Conservation (phyloP, 2,888 invertebrate genomes). For the Meganola albula region DNA sequence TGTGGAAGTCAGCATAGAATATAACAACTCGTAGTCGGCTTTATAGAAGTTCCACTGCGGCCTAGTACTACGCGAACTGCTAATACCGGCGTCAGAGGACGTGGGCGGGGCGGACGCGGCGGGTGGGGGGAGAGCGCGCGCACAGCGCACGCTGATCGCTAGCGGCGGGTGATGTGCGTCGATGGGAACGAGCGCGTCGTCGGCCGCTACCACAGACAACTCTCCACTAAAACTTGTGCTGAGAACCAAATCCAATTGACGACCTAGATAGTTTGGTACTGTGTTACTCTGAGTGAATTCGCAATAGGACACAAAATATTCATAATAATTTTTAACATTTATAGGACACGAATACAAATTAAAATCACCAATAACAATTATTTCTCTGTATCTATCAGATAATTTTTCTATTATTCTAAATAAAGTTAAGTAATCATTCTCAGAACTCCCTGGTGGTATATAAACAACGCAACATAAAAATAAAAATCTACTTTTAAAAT, state of each 20-base stretch:
- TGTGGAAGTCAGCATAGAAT: neutral
- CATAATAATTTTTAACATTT: neutral
- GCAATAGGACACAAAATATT: neutral
- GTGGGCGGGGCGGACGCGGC: neutral
- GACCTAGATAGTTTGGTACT: neutral
- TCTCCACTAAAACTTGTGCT: conserved; percentile 1
- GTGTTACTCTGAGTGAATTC: neutral
- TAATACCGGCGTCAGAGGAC: neutral
- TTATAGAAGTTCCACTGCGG: conserved; percentile 10
- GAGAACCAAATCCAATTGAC: conserved; percentile 2
- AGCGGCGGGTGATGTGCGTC: conserved; percentile 3
- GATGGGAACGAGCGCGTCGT: conserved; percentile 2
- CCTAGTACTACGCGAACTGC: neutral
- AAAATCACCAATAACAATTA: neutral
- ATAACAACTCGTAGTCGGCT: conserved; percentile 2
- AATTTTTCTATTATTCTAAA: conserved; percentile 3
- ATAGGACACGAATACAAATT: neutral
- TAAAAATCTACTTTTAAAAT: neutral
- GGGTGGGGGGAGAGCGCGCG: too few species aligned
- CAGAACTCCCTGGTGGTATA: neutral
- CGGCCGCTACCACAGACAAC: neutral
- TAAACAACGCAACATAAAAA: neutral
- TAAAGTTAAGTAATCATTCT: conserved; percentile 3
- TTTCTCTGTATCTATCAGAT: conserved; percentile 1
- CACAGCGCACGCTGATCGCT: conserved; percentile 1